Conservation (phyloP, 2,888 invertebrate genomes). For the Rhamphomyia laevipes region DNA sequence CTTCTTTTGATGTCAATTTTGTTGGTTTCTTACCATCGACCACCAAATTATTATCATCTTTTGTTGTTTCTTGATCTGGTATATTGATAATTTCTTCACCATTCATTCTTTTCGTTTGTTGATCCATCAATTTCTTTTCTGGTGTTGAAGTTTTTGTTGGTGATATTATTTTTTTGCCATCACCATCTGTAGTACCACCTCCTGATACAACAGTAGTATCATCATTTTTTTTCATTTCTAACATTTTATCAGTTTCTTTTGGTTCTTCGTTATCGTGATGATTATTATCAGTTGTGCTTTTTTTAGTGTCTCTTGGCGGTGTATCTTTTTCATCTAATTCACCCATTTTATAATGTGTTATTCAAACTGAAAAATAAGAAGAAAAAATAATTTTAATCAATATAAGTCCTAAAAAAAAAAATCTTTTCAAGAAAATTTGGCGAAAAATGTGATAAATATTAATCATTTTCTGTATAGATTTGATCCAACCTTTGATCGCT, state of each 20-base stretch:
- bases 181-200: constrained; percentile 23
- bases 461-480: not conserved
- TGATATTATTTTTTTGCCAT: constrained; percentile 18
- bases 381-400: too few species aligned
- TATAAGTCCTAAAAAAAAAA: too few species aligned
- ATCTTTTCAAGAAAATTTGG: too few species aligned
- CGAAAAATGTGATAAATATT: not conserved
- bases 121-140: constrained; percentile 2
- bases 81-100: constrained; percentile 35
- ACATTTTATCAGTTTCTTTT: constrained; percentile 38
- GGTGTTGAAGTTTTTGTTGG: constrained; percentile 2
- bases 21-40: constrained; percentile 15
- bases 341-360: constrained; percentile 24
- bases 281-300: constrained; percentile 16
- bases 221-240: constrained; percentile 27
- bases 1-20: constrained; percentile 42
- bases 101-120: constrained; percentile 16
- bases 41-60: constrained; percentile 7
- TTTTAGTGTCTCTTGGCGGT: constrained; percentile 26
- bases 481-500: too few species aligned
- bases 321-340: constrained; percentile 37
- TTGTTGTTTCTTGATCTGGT: constrained; percentile 27
- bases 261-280: constrained; percentile 33
- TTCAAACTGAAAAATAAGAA: too few species aligned
- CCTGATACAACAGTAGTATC: not conserved